phyloP scores from a whole-genome alignment of 30 jellyfish, hydroid and myxozoan genomes.

The Hydra vulgaris region DNA sequence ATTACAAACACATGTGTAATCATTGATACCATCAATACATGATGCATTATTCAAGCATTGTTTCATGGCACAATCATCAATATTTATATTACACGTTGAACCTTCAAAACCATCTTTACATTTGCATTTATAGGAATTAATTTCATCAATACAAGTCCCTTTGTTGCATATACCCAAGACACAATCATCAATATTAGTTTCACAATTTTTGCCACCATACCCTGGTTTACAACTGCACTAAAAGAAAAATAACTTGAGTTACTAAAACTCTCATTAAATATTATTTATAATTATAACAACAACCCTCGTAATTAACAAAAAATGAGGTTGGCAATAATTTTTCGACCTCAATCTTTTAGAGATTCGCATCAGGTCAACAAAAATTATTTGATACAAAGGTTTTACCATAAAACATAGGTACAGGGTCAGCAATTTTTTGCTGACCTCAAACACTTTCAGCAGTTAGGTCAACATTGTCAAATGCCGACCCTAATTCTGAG shows the following conservation, averaged over 20 bases:
- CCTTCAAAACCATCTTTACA: constrained; percentile 28
- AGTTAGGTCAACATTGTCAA: too few species aligned
- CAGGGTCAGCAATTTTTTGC: too few species aligned
- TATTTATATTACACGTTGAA: not conserved
- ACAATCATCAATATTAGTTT: constrained; percentile 19
- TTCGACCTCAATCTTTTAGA: too few species aligned
- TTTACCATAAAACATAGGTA: too few species aligned
- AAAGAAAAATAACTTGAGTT: not conserved
- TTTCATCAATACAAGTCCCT: constrained; percentile 26
- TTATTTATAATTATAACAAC: too few species aligned
- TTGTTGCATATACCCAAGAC: not conserved
- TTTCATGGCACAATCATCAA: constrained; percentile 3
- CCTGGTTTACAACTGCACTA: constrained; percentile 29
- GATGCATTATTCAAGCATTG: constrained; percentile 28
- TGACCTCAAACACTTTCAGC: too few species aligned
- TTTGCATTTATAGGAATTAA: constrained; percentile 12
- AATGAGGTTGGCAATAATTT: too few species aligned
- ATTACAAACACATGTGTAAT: constrained; percentile 10
- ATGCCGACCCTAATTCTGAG: too few species aligned
- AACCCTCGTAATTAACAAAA: too few species aligned
- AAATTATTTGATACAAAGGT: too few species aligned
- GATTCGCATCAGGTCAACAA: too few species aligned
- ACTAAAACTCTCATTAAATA: too few species aligned
- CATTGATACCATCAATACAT: constrained; percentile 26
- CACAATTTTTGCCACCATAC: constrained; percentile 24